Evolutionary conservation across 2,113 vertebrate species (phyloP).

Genomic region (Mustelus asterias): DNA sequence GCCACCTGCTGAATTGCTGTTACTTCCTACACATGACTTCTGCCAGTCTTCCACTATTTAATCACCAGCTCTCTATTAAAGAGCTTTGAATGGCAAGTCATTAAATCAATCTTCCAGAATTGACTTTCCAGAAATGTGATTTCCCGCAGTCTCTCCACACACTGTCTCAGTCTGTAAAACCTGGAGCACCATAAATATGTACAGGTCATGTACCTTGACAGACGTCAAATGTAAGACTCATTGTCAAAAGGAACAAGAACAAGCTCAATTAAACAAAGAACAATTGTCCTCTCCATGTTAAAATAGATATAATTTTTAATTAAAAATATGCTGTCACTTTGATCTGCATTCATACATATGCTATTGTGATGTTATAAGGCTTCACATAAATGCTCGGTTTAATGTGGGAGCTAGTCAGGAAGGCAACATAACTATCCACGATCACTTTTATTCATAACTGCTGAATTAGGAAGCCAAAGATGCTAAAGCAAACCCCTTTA

Average conservation of each 20-base stretch:
- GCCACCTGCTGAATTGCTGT: neutral
- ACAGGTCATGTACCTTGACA: neutral
- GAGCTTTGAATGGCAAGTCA: neutral
- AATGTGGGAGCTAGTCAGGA: neutral
- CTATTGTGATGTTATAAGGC: neutral
- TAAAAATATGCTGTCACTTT: neutral
- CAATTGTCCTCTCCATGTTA: neutral
- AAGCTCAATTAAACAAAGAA: conserved; percentile 9
- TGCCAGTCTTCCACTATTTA: neutral
- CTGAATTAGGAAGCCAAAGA: neutral
- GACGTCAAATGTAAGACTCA: conserved; percentile 5
- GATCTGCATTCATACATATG: neutral
- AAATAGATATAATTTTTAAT: neutral
- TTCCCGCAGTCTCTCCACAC: conserved; percentile 23
- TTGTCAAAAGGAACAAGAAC: neutral
- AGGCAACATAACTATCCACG: neutral
- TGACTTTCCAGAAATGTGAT: neutral
- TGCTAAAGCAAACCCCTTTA: neutral
- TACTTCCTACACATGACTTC: neutral
- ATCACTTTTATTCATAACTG: neutral
- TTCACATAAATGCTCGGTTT: neutral
- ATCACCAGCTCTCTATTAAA: neutral
- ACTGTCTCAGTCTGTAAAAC: neutral
- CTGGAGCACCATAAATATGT: neutral
- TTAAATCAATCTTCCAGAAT: conserved; percentile 31